Percentiles rank a stretch among this genome's conserved stretches.
Evolutionary conservation across 2,888 invertebrate species (phyloP).

Genomic region (Polietes domitor): DNA sequence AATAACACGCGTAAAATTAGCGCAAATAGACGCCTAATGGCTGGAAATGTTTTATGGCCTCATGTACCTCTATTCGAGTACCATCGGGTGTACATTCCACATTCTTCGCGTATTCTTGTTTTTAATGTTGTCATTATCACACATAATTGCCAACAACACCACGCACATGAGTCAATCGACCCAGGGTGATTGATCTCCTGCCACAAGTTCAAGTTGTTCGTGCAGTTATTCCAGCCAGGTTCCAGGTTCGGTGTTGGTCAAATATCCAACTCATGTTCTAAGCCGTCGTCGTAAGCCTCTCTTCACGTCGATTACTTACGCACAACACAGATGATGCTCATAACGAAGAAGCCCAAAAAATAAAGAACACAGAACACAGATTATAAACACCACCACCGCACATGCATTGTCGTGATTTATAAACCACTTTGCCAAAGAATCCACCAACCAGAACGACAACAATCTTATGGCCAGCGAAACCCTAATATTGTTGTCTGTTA

Average conservation of each 20-base stretch:
- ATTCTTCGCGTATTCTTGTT: background rate
- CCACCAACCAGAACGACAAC: background rate
- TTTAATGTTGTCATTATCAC: background rate
- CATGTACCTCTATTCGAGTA: background rate
- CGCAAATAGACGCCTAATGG: background rate
- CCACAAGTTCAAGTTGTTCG: constrained; percentile 1
- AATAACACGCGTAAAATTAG: background rate
- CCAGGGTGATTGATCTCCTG: constrained; percentile 18
- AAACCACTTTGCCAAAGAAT: background rate
- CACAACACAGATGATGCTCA: background rate
- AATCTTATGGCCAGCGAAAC: background rate
- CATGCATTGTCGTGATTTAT: constrained; percentile 25
- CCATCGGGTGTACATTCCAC: background rate
- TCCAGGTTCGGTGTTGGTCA: too few relatives aligned
- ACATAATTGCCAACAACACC: background rate
- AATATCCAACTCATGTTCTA: background rate
- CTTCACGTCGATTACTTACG: background rate
- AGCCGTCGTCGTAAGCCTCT: background rate
- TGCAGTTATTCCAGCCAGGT: background rate
- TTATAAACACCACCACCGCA: background rate
- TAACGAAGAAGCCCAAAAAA: background rate
- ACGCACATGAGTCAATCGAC: too few relatives aligned
- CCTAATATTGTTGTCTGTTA: background rate
- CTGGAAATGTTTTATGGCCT: background rate
- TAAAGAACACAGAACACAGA: background rate